phyloP scores from a whole-genome alignment of 2,888 invertebrate species.

The Ceriagrion tenellum region DNA sequence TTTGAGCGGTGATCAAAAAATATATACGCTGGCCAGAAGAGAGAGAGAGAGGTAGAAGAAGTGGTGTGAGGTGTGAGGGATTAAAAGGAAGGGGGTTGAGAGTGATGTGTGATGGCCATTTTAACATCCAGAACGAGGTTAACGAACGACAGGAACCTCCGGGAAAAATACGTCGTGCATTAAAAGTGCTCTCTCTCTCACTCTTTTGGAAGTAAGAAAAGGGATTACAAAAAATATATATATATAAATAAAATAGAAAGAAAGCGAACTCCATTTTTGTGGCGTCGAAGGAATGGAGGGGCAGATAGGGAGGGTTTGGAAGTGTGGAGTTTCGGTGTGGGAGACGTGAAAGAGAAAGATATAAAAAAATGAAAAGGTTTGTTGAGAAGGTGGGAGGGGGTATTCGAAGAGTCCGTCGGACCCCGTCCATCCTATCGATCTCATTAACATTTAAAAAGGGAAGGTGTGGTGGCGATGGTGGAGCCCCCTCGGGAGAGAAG shows the following conservation, averaged over 20 bases:
- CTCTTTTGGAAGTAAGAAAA: not conserved
- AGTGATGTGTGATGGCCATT: not conserved
- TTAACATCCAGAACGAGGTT: conserved; percentile 37
- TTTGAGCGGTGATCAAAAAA: not conserved
- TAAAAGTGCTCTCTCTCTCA: not conserved
- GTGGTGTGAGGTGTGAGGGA: not conserved
- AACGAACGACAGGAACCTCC: conserved; percentile 34
- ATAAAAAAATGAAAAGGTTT: not conserved
- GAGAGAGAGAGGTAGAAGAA: not conserved
- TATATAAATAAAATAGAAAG: not conserved
- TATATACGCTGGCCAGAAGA: not conserved
- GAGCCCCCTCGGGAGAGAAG: not conserved
- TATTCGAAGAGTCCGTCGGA: not conserved
- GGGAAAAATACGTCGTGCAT: not conserved
- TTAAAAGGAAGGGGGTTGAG: not conserved
- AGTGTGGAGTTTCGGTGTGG: not conserved
- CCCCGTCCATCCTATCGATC: conserved; percentile 25
- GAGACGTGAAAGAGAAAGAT: not conserved
- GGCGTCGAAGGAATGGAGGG: not conserved
- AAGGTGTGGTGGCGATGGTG: conserved; percentile 33
- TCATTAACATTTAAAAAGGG: conserved; percentile 65
- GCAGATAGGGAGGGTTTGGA: not conserved
- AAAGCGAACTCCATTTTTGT: conserved; percentile 18
- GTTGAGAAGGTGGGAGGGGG: not conserved
- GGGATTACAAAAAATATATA: not conserved